A percentile compares a stretch with the other conserved stretches of the same genome.
Conservation (phyloP, 2,113 vertebrate genomes). For the Labrus mixtus region DNA sequence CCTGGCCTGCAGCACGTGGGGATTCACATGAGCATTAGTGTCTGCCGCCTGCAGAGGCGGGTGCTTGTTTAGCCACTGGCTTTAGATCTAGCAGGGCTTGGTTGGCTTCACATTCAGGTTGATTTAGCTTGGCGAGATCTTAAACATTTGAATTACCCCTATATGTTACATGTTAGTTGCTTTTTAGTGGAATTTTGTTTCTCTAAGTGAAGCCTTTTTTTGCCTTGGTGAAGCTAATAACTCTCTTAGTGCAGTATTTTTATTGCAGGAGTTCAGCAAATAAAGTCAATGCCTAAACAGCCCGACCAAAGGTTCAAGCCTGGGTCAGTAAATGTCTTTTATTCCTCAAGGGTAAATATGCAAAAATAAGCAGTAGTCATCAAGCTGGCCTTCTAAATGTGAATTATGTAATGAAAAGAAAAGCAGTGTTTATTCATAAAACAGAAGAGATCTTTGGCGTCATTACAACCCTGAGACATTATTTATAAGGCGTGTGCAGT, state of each 20-base stretch:
- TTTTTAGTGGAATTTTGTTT: slow-evolving; percentile 11
- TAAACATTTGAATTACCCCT: slow-evolving; percentile 2
- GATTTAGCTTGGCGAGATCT: slow-evolving; percentile 15
- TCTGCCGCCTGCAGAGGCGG: slow-evolving; percentile 48
- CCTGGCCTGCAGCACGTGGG: slow-evolving; percentile 67
- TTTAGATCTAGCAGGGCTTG: slow-evolving; percentile 40
- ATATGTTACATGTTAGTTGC: too few relatives aligned
- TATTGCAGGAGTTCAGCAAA: not conserved
- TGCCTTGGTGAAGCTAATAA: not conserved
- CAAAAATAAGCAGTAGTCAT: slow-evolving; percentile 23
- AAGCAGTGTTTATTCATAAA: slow-evolving; percentile 46
- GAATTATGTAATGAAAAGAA: slow-evolving; percentile 53
- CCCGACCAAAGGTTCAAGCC: slow-evolving; percentile 4
- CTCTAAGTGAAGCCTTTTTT: not conserved
- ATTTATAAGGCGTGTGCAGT: not conserved
- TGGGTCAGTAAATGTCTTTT: slow-evolving; percentile 38
- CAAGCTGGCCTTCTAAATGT: slow-evolving; percentile 39
- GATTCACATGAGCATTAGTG: slow-evolving; percentile 74
- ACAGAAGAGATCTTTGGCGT: slow-evolving; percentile 51
- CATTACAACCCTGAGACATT: not conserved
- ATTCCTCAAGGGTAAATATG: slow-evolving; percentile 46
- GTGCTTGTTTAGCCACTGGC: slow-evolving; percentile 47
- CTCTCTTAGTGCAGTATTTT: not conserved
- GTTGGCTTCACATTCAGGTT: slow-evolving; percentile 57
- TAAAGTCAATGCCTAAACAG: slow-evolving; percentile 4